Conservation (phyloP, 2,888 invertebrate genomes). For the Drosophila aldrichi region DNA sequence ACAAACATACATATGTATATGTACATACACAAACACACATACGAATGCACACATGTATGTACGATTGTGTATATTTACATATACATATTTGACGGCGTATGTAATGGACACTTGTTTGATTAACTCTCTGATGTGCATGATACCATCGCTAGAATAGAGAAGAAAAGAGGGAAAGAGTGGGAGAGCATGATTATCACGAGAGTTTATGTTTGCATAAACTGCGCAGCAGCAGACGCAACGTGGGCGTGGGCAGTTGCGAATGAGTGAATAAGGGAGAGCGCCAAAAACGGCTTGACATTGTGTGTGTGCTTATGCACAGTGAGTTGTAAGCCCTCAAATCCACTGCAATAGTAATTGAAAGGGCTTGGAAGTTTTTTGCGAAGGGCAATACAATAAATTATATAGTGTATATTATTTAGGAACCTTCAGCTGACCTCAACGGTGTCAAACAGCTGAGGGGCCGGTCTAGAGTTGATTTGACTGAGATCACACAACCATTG, state of each 20-base stretch:
- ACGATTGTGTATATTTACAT: constrained; percentile 6
- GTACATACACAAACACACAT: constrained; percentile 2
- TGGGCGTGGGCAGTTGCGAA: constrained; percentile 42
- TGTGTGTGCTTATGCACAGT: constrained; percentile 42
- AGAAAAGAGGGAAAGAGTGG: background rate
- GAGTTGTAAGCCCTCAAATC: constrained; percentile 11
- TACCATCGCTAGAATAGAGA: constrained; percentile 28
- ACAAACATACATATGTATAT: constrained; percentile 8
- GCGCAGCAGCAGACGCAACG: constrained; percentile 61
- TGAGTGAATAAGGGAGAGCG: constrained; percentile 28
- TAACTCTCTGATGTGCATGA: constrained; percentile 42
- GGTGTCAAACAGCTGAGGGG: constrained; percentile 30
- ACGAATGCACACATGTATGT: background rate
- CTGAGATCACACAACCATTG: constrained; percentile 1
- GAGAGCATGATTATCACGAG: constrained; percentile 36
- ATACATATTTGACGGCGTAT: constrained; percentile 21
- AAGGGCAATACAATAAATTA: constrained; percentile 10
- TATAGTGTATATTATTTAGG: background rate
- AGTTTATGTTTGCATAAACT: constrained; percentile 54
- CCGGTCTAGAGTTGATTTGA: constrained; percentile 21
- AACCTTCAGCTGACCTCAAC: constrained; percentile 24
- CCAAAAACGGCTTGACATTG: background rate
- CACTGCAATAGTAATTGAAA: constrained; percentile 7
- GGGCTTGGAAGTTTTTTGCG: background rate
- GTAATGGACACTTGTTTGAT: constrained; percentile 72